Base-by-base conservation (phyloP, 2,797 vertebrate genomes). In the Sphenodon punctatus region DNA sequence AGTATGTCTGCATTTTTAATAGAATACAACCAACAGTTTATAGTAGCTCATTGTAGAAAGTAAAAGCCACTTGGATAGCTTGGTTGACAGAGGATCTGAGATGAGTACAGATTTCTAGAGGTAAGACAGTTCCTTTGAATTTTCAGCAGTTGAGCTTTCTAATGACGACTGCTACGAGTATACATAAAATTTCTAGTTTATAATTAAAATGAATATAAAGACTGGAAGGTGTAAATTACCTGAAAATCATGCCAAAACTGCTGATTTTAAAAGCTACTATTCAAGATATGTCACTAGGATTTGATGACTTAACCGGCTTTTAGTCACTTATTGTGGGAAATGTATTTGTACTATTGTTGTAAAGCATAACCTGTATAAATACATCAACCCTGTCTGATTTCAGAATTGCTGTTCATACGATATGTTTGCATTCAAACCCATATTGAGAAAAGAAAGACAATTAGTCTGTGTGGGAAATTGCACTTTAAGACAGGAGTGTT, bases 51-150 rank as follows among this genome's bases (percentile, higher is more conserved):
- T 30, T 46, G 38, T 69, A 13, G 22, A 30, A 22, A 9, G 43
- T 56, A 58, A 78, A 42, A 10, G 65, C 43, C 20, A 49, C 8
- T 9, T 51, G 4, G 1, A 48, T 23, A 22, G 42, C 38, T 60
- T 48, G 42, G 7, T 13, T 42, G 38, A 45, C 69, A 39, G 55
- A 36, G 25, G 1, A 7, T 23, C n/a, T 75, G 49, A 32, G 55
- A 25, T 22, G 13, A 19, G 13, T 39, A 1, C 55, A 5, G 58
- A 41, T 74, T 78, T 77, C 15, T 58, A 63, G 67, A 90, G 90
- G 92, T 95, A 89, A 90, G 88, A 42, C 25, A 27, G 27, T 75
- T 79, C 20, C 61, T 82, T 32, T 36, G 60, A 41, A 23, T 66
- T 61, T 48, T 34, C 7, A 36, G 36, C n/a, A n/a, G n/a, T n/a